phyloP scores from a whole-genome alignment of 1,140 invertebrate genomes.

The Choristoneura fumiferana region DNA sequence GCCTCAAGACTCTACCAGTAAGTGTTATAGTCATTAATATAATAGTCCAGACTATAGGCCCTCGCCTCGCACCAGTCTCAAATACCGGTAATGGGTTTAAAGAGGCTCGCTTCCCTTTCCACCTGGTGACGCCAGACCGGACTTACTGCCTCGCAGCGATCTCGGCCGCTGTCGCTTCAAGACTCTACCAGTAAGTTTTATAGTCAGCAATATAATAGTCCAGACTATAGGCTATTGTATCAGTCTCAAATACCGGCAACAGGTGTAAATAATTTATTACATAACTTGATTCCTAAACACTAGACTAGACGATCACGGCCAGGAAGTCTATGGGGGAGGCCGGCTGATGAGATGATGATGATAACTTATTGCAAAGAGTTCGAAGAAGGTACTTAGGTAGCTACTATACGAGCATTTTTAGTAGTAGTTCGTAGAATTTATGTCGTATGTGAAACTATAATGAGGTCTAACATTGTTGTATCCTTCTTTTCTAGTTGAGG shows the following conservation, averaged over 20 bases:
- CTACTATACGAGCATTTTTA: too few species aligned
- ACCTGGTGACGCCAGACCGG: slow-evolving; percentile 90
- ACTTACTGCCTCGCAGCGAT: slow-evolving; percentile 85
- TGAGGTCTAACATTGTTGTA: slow-evolving; percentile 15
- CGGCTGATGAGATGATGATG: too few species aligned
- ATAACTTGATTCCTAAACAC: too few species aligned
- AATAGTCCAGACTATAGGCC: slow-evolving; percentile 78
- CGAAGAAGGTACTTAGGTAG: too few species aligned
- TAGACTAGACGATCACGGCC: too few species aligned
- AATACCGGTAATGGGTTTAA: slow-evolving; percentile 81
- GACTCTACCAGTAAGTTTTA: slow-evolving; percentile 86
- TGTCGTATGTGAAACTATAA: too few species aligned
- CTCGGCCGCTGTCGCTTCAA: slow-evolving; percentile 87
- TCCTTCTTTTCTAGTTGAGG: slow-evolving; percentile 82
- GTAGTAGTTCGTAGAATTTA: too few species aligned
- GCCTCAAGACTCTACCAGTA: slow-evolving; percentile 88
- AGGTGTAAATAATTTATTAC: too few species aligned
- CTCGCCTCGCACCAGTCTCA: slow-evolving; percentile 79
- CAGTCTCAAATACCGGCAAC: slow-evolving; percentile 64
- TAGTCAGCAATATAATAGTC: slow-evolving; percentile 20
- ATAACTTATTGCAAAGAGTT: too few species aligned
- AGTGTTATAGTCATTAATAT: slow-evolving; percentile 56
- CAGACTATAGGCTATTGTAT: slow-evolving; percentile 86
- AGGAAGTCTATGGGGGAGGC: too few species aligned
- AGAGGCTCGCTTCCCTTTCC: slow-evolving; percentile 89